A percentile compares a stretch with the other conserved stretches of the same genome.
phyloP scores from a whole-genome alignment of 2,797 vertebrate genomes.

The Sebastes vulpes region DNA sequence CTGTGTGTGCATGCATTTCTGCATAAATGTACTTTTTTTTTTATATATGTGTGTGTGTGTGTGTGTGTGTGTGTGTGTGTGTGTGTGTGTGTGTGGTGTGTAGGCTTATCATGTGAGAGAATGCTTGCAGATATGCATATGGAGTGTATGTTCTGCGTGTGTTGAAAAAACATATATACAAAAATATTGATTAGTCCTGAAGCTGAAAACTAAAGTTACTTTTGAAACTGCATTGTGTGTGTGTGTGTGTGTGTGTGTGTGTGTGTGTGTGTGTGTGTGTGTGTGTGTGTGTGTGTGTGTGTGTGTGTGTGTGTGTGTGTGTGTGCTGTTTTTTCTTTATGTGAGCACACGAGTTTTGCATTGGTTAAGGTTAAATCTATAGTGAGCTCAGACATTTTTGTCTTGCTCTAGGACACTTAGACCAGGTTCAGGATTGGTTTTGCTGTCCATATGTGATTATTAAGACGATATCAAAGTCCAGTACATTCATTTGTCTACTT shows the following conservation, averaged over 20 bases:
- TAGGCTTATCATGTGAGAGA: background rate
- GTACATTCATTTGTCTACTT: conserved; percentile 1
- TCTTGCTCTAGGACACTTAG: background rate
- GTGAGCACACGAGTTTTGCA: background rate
- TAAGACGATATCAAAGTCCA: background rate
- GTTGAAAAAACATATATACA: background rate
- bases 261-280: background rate
- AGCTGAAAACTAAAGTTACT: background rate
- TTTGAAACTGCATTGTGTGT: background rate
- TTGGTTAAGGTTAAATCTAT: background rate
- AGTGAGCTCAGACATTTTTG: background rate
- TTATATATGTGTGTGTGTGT: background rate
- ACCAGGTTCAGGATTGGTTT: background rate
- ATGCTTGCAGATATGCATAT: conserved; percentile 14
- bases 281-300: background rate
- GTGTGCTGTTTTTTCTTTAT: background rate
- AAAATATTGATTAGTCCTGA: conserved; percentile 8
- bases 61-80: no score
- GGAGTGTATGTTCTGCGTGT: background rate
- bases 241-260: no score
- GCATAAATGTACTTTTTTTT: background rate
- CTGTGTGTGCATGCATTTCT: conserved; percentile 17
- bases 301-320: no score
- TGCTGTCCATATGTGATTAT: background rate
- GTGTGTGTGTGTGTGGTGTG: background rate